Evolutionary conservation across 2,113 vertebrate genomes (phyloP), one percentile per base, ranked within the genome.

Genomic region (Leptobrachium ailaonicum): DNA sequence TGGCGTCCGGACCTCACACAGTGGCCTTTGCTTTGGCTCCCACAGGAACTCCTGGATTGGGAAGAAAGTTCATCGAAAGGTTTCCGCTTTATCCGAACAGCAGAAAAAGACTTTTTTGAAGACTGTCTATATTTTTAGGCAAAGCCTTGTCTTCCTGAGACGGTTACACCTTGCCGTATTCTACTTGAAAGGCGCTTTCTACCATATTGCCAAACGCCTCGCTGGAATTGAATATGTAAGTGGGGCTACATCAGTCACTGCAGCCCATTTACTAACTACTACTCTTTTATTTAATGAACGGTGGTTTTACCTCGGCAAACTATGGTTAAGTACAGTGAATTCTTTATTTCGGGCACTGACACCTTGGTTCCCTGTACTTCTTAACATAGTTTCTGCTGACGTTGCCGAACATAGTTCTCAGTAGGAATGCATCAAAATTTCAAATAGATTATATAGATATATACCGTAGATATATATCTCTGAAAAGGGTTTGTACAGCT

Each of bases 121-220:
- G 0, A 63, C 56, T 0, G 81, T 92, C 14, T 84, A 83, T 0
- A 32, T 87, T 2, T 71, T 94, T 0, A 93, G 92, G 64, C 94
- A 95, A 68, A 80, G 86, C 9, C 14, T 98, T 1, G 82, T 90
- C 9, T 84, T 94, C 66, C 87, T 98, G 2, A 92, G 90, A 53
- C 87, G 94, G 41, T 79, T 98, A 2, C 97, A 99, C 0, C 82
- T 95, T 40, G 95, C 96, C 10, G 63, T 93, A 42, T 99, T 99
- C 85, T 98, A 98, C 84, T 83, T 98, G 83, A 90, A 82, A 0
- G 94, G 96, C 1, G 72, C 88, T 0, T 99, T 95, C 84, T 98
- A 99, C 62, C 95, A 98, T 83, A 83, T 98, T 12, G 93, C 95
- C 56, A 98, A 96, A 88, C 92, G 98, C 86, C 69, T 91, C 2